phyloP scores from a whole-genome alignment of 1,140 invertebrate species.

The Potamilus streckersoni region DNA sequence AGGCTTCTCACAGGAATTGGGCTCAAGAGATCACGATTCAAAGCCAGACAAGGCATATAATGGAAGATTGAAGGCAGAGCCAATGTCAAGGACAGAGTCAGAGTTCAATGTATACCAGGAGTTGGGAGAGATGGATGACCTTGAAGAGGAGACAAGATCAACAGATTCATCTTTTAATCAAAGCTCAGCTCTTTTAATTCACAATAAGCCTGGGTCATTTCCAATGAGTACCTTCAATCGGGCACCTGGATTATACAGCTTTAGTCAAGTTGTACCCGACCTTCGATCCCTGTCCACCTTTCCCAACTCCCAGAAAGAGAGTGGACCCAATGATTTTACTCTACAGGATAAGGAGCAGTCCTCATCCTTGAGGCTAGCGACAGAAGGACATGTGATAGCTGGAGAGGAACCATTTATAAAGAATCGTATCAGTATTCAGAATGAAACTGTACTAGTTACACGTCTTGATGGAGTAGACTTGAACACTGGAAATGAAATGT shows the following conservation, averaged over 20 bases:
- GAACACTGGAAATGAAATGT: constrained; percentile 60
- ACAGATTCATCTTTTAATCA: constrained; percentile 26
- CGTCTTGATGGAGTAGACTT: constrained; percentile 67
- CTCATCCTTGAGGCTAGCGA: not conserved
- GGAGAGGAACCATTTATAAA: constrained; percentile 22
- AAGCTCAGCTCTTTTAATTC: not conserved
- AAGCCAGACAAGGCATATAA: too few relatives aligned
- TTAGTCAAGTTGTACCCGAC: too few relatives aligned
- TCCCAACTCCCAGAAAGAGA: too few relatives aligned
- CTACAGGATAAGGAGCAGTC: too few relatives aligned
- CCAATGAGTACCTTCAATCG: too few relatives aligned
- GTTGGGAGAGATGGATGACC: constrained; percentile 15
- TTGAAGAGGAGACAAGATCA: constrained; percentile 20
- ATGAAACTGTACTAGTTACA: constrained; percentile 67
- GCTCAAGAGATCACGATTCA: too few relatives aligned
- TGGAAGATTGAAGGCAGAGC: too few relatives aligned
- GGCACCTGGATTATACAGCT: too few relatives aligned
- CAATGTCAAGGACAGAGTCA: constrained; percentile 9
- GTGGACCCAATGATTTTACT: too few relatives aligned
- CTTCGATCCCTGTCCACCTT: too few relatives aligned
- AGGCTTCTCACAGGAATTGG: too few relatives aligned
- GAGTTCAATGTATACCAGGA: constrained; percentile 6
- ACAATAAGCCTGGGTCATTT: too few relatives aligned
- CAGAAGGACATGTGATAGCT: constrained; percentile 12
- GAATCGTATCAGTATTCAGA: constrained; percentile 48